Evolutionary conservation across 2,113 vertebrate genomes (phyloP), one percentile per base, ranked within the genome.

Genomic region (Pandion haliaetus): DNA sequence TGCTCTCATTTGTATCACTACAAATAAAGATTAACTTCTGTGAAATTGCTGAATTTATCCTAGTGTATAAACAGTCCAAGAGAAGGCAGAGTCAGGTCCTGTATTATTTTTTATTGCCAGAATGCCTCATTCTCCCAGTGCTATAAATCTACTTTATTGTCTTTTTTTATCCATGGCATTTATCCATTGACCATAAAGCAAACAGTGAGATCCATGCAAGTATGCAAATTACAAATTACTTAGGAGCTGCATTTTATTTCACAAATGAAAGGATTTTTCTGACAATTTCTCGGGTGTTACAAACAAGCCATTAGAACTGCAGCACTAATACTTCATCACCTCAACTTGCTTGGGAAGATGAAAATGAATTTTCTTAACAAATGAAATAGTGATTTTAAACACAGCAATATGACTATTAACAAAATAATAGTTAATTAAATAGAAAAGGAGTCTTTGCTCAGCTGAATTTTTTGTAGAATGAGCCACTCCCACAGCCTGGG

Each of bases 21-120:
- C 82, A 95, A 90, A 90, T 82, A 85, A 95, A 94, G 78, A 91
- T 87, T 85, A 94, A 93, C 70, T 87, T 93, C 83, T 82, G 88
- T 80, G 81, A 94, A 97, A 92, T 95, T 79, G 87, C 70, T 63
- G 74, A 82, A 93, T 89, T 80, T 95, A 94, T 91, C 42, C 91
- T 61, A 59, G 74, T 86, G 50, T 36, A 91, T 89, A 85, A 94
- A 79, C 91, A 93, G 58, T 62, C 23, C 74, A 86, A 90, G 78
- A 85, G 84, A 91, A 89, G 71, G 67, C 83, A 95, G 59, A 90
- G 50, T 66, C 50, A 45, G 71, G 58, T 57, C 54, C 66, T 93
- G n/a, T 61, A 86, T 94, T 91, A 91, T 59, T 86, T 97, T 89
- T 96, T 85, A 94, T 82, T 93, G 58, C 74, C 55, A 82, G 74